Evolutionary conservation across 2,113 vertebrate species (phyloP).

Genomic region (Cervus canadensis): DNA sequence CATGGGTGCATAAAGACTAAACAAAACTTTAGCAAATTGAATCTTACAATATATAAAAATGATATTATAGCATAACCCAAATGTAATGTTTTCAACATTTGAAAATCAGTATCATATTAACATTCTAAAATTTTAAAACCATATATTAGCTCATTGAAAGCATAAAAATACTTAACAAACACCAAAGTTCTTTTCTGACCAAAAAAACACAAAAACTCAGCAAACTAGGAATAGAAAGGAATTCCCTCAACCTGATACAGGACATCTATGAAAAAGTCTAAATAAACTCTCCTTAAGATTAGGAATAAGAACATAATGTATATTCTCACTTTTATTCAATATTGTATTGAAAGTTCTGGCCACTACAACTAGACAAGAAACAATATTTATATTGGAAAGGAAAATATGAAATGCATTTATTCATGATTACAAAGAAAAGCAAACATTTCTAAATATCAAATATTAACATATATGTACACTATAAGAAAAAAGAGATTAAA

Average conservation of each 20-base stretch:
- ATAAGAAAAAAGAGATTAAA: background rate
- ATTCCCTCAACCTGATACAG: background rate
- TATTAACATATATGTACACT: background rate
- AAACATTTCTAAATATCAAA: background rate
- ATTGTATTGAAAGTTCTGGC: background rate
- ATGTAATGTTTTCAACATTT: background rate
- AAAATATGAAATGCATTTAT: conserved; percentile 8
- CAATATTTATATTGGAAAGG: background rate
- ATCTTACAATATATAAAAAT: background rate
- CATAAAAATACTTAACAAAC: background rate
- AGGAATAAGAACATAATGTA: background rate
- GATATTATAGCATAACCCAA: background rate
- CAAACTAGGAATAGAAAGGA: background rate
- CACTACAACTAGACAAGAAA: conserved; percentile 18
- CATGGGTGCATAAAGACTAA: background rate
- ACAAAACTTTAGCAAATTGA: background rate
- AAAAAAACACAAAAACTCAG: background rate
- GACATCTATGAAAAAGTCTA: background rate
- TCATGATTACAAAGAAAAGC: background rate
- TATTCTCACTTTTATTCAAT: background rate
- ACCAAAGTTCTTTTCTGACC: background rate
- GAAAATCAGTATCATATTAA: conserved; percentile 7
- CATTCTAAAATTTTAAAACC: background rate
- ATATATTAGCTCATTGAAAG: background rate
- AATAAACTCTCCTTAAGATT: background rate